Percentiles rank a stretch among this genome's conserved stretches.
These are phyloP conservation scores for Drosophila suboccidentalis DNA, from an alignment of 2,888 invertebrate genomes.

Conservation along the genomic window DNA sequence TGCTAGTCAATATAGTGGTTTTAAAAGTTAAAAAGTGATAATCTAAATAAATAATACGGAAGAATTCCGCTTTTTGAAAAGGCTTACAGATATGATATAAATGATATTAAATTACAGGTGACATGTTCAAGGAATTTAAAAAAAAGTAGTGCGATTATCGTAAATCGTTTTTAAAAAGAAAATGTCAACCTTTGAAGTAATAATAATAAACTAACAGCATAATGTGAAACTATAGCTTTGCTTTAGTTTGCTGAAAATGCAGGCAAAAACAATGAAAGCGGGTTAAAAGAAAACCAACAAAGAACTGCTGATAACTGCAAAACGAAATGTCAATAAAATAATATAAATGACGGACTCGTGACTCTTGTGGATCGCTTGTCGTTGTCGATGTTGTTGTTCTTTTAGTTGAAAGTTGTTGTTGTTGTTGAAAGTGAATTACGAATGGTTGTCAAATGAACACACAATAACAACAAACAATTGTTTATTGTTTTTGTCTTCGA, in stretches of 20 bases:
- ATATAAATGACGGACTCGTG: slow-evolving; percentile 81
- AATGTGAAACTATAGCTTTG: not conserved
- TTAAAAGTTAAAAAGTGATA: not conserved
- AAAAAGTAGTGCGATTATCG: not conserved
- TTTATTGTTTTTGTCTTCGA: slow-evolving; percentile 32
- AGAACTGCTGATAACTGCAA: slow-evolving; percentile 66
- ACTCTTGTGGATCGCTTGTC: slow-evolving; percentile 49
- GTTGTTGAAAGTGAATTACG: slow-evolving; percentile 45
- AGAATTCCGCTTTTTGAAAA: too few relatives aligned
- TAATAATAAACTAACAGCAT: not conserved
- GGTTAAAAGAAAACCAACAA: slow-evolving; percentile 17
- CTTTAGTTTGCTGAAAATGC: slow-evolving; percentile 3
- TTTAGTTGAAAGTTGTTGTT: slow-evolving; percentile 22
- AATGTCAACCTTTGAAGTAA: not conserved
- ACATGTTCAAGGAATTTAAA: too few relatives aligned
- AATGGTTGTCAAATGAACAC: slow-evolving; percentile 25
- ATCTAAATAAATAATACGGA: too few relatives aligned
- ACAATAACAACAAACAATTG: slow-evolving; percentile 23
- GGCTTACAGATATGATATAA: too few relatives aligned
- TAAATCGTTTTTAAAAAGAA: not conserved
- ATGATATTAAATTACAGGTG: too few relatives aligned
- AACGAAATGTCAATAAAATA: slow-evolving; percentile 74
- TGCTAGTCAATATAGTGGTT: too few relatives aligned
- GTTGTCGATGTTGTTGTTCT: slow-evolving; percentile 21
- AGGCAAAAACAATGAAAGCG: slow-evolving; percentile 14